These are phyloP conservation scores for Eudemis profundana DNA, from an alignment of 2,888 invertebrate genomes.

Conservation along the genomic window DNA sequence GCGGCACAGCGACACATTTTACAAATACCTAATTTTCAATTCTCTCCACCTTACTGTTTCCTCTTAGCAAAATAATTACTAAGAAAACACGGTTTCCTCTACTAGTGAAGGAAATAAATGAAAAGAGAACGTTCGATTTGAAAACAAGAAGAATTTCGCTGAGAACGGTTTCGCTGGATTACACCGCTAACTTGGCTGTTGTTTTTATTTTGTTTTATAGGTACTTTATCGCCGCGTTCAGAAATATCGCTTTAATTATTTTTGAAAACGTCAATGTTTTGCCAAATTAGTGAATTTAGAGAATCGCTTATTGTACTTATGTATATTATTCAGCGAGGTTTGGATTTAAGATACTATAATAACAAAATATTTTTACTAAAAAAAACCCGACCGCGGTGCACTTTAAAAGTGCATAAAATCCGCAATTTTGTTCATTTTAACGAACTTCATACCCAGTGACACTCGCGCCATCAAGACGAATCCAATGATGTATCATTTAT, in stretches of 20 bases:
- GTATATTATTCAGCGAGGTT: too few relatives aligned
- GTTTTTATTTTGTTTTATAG: neutral
- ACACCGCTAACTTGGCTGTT: slow-evolving; percentile 22
- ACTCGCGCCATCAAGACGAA: too few relatives aligned
- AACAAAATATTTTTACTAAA: too few relatives aligned
- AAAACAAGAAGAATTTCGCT: slow-evolving; percentile 34
- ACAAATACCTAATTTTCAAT: neutral
- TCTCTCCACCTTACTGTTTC: neutral
- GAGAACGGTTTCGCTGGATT: slow-evolving; percentile 15
- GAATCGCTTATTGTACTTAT: too few relatives aligned
- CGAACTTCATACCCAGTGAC: too few relatives aligned
- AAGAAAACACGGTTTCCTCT: neutral
- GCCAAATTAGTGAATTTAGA: too few relatives aligned
- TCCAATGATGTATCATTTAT: too few relatives aligned
- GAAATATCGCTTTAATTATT: slow-evolving; percentile 8
- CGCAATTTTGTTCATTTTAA: too few relatives aligned
- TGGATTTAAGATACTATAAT: too few relatives aligned
- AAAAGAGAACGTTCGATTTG: slow-evolving; percentile 31
- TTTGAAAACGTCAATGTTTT: neutral
- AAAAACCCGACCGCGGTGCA: too few relatives aligned
- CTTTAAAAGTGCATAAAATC: too few relatives aligned
- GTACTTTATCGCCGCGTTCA: neutral
- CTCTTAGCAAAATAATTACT: slow-evolving; percentile 1
- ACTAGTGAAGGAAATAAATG: slow-evolving; percentile 23
- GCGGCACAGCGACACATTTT: too few relatives aligned